Base-by-base conservation (phyloP, 2,797 vertebrate species). In the Cuculus canorus region DNA sequence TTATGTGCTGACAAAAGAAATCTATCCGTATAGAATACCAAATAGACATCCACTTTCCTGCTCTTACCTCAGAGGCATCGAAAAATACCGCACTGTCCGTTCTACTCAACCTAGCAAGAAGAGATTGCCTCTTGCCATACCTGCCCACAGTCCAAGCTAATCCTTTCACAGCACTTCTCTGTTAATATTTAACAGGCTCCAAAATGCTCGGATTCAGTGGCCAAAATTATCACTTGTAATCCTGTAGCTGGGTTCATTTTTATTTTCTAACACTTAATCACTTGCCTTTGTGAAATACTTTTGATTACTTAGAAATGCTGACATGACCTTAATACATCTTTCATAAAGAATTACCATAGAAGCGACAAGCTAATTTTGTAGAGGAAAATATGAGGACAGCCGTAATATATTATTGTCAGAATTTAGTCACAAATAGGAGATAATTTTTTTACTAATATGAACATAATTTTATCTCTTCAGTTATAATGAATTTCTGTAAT, bases 221-320 rank as follows among this genome's bases (percentile, higher is more conserved):
- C 60, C 64, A 85, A 77, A 94, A 73, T 11, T 0, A 0, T 56
- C 7, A 1, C 45, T 85, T 71, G 33, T 50, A 79, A 68, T 79
- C 43, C 30, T 35, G 9, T 77, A 54, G 41, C 48, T 12, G 0
- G 15, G 60, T 53, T 77, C 35, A 66, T 84, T 80, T 84, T 65
- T 17, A 9, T 7, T 82, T 92, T 80, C 43, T 85, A 80, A 54
- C 2, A 8, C 15, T 77, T 86, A 71, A 85, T 82, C 60, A 43
- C 47, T 77, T 95, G 68, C 76, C 60, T 66, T 83, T 87, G 39
- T 79, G 65, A 93, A 95, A 80, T 80, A 77, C 37, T 94, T 90
- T 82, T 95, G 68, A 88, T 87, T 94, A 64, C 45, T 78, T 90
- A 73, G 52, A 89, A 94, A 77, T 93, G 82, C 60, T 92, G 78